These are phyloP conservation scores for Andrena fulva DNA, from an alignment of 2,888 invertebrate species.

Conservation along the genomic window DNA sequence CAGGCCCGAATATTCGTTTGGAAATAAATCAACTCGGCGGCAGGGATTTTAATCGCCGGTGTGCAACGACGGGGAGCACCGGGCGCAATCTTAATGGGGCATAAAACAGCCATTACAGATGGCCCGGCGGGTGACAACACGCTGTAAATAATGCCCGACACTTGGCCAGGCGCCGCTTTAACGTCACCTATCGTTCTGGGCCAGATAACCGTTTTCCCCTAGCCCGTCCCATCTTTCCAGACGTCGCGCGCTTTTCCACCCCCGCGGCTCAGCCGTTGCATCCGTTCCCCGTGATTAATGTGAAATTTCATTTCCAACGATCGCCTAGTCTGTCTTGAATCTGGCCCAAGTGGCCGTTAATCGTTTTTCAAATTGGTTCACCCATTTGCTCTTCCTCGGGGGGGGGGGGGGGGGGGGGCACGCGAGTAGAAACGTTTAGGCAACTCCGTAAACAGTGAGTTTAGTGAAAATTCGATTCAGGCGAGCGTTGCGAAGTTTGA, in stretches of 20 bases:
- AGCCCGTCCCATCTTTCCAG: slow-evolving; percentile 29
- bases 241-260: slow-evolving; percentile 13
- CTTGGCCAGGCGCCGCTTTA: slow-evolving; percentile 57
- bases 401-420: too few species aligned
- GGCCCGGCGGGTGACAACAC: slow-evolving; percentile 81
- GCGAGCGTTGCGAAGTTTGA: too few species aligned
- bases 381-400: background rate
- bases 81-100: slow-evolving; percentile 80
- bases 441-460: too few species aligned
- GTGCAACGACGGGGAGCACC: slow-evolving; percentile 71
- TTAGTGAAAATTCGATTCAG: too few species aligned
- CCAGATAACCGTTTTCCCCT: slow-evolving; percentile 59
- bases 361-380: slow-evolving; percentile 2
- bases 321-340: slow-evolving; percentile 2
- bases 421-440: too few species aligned
- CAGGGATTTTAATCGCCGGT: slow-evolving; percentile 70
- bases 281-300: slow-evolving; percentile 11
- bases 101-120: slow-evolving; percentile 84
- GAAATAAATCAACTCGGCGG: slow-evolving; percentile 68
- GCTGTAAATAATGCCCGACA: slow-evolving; percentile 76
- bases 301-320: background rate
- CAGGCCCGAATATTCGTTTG: slow-evolving; percentile 53
- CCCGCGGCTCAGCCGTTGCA: slow-evolving; percentile 2
- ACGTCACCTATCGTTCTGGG: slow-evolving; percentile 43
- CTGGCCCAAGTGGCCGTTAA: slow-evolving; percentile 4